Evolutionary conservation across 2,113 vertebrate genomes (phyloP).

Genomic region (Eleginops maclovinus): DNA sequence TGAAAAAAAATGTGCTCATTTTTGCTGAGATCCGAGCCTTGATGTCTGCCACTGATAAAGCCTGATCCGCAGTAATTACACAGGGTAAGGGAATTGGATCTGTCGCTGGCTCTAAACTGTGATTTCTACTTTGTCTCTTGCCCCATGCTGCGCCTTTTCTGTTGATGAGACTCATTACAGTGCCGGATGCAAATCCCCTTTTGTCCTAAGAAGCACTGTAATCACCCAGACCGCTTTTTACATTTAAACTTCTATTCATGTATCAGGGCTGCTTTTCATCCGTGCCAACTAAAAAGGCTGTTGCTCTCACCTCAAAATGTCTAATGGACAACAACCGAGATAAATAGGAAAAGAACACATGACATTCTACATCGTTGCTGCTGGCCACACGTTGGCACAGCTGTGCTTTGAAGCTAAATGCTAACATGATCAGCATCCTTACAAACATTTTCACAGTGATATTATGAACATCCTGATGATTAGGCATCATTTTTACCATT

Average conservation of each 20-base stretch:
- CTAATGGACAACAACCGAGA: constrained; percentile 12
- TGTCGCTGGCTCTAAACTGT: constrained; percentile 67
- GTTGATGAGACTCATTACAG: constrained; percentile 75
- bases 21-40: constrained; percentile 64
- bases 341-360: not conserved
- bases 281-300: constrained; percentile 30
- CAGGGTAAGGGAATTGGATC: constrained; percentile 72
- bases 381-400: not conserved
- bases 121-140: constrained; percentile 61
- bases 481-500: not conserved
- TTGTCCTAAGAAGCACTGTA: constrained; percentile 64
- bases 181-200: constrained; percentile 65
- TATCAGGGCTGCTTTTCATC: constrained; percentile 38
- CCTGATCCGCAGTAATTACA: constrained; percentile 77
- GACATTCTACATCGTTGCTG: not conserved
- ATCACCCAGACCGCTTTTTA: constrained; percentile 61
- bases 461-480: not conserved
- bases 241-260: constrained; percentile 63
- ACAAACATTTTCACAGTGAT: not conserved
- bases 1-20: constrained; percentile 73
- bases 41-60: constrained; percentile 78
- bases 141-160: constrained; percentile 55
- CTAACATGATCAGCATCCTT: not conserved
- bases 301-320: not conserved
- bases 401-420: not conserved